Base-by-base conservation (phyloP, 35 echinoderm and acorn worm genomes). In the Ophiothrix spiculata region DNA sequence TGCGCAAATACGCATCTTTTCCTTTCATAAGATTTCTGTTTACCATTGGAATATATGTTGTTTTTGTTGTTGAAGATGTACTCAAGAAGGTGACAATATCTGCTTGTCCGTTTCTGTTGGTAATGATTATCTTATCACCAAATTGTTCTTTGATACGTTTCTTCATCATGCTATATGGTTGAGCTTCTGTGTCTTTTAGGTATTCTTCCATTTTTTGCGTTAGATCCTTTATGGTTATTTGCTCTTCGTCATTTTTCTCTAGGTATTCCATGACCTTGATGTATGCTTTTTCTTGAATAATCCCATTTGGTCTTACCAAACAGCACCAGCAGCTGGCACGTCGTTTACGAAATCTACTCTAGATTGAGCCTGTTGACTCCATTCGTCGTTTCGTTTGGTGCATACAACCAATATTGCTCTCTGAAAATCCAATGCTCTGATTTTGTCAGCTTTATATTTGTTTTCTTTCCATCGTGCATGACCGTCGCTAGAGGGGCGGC, bases 241-340 rank as follows among this genome's bases (percentile, higher is more conserved):
- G 84, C 45, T 90, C 88, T 33, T 90, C 88, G 54, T 90, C 88
- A 78, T 90, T 90, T 46, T 84, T 33, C 69, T 90, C 88, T 12
- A 90, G 74, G 74, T 39, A 84, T 0, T 84, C 16, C 19, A 54
- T 40, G 33, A 77, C 81, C 84, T 84, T 83, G 0, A 82, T 23
- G 64, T 74, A 75, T n/a, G 87, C 87, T 1, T 83, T 63, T 23
- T 1, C n/a, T 56, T 77, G 84, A 13, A 49, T 23, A 13, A 64
- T 46, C 31, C 75, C 42, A 74, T 17, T 33, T 32, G 87, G 87
- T 39, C 87, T 83, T 35, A 79, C 87, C n/a, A n/a, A n/a, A n/a
- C n/a, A n/a, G n/a, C n/a, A n/a, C n/a, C n/a, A n/a, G n/a, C n/a
- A n/a, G n/a, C n/a, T n/a, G n/a, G n/a, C n/a, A n/a, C n/a, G n/a